Percentiles rank a stretch among this genome's conserved stretches.
Evolutionary conservation across 1,140 invertebrate genomes (phyloP).

Genomic region (Popillia japonica): DNA sequence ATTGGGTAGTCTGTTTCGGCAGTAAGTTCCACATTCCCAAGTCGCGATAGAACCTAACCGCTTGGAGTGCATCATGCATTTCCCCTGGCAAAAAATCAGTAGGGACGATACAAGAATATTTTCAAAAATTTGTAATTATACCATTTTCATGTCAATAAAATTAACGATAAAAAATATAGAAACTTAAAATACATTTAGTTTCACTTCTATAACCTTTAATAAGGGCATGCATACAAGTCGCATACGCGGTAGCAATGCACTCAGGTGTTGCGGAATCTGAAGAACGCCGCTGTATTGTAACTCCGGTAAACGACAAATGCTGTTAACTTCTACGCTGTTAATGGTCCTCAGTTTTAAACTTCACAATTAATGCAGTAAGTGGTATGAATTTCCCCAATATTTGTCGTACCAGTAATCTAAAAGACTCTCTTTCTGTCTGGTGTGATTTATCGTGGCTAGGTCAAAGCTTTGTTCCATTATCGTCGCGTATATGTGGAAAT

Average conservation of each 20-base stretch:
- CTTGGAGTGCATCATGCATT: too few relatives aligned
- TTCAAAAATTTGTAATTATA: too few relatives aligned
- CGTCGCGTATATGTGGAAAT: not conserved
- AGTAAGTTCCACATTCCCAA: too few relatives aligned
- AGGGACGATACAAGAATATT: too few relatives aligned
- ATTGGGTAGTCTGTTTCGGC: too few relatives aligned
- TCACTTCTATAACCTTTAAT: constrained; percentile 47
- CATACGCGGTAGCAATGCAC: constrained; percentile 42
- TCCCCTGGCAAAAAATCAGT: too few relatives aligned
- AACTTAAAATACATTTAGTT: too few relatives aligned
- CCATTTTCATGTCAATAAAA: too few relatives aligned
- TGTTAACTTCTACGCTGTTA: constrained; percentile 26
- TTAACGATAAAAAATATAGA: too few relatives aligned
- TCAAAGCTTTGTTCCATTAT: not conserved
- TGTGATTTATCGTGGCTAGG: not conserved
- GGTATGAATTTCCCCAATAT: constrained; percentile 25
- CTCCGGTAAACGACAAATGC: not conserved
- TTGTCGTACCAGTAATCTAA: not conserved
- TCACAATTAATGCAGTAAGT: constrained; percentile 31
- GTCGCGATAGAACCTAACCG: too few relatives aligned
- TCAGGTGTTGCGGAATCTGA: constrained; percentile 18
- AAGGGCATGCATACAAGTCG: constrained; percentile 42
- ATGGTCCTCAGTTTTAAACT: constrained; percentile 21
- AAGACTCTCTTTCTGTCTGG: not conserved
- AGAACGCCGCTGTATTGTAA: not conserved